Conservation (phyloP, 2,113 vertebrate species). For the Aix galericulata region DNA sequence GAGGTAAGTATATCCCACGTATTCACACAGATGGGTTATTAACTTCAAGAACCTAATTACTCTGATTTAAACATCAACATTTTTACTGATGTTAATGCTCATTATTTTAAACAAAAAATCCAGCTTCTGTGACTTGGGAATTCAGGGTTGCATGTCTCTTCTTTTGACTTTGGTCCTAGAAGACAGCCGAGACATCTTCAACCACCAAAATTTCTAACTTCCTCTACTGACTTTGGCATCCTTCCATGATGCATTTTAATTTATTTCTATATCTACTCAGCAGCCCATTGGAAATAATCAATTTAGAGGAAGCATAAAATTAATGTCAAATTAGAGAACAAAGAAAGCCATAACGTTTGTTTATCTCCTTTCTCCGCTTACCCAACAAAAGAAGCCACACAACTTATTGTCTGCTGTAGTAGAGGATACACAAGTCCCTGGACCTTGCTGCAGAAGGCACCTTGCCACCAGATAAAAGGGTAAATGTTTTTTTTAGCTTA, state of each 20-base stretch:
- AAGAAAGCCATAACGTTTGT: constrained; percentile 10
- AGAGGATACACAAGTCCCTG: neutral
- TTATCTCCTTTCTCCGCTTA: neutral
- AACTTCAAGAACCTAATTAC: constrained; percentile 39
- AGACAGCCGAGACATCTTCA: neutral
- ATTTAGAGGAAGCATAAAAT: constrained; percentile 20
- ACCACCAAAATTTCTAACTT: constrained; percentile 43
- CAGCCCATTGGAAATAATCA: constrained; percentile 18
- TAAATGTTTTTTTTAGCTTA: neutral
- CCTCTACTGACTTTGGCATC: neutral
- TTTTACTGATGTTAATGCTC: constrained; percentile 27
- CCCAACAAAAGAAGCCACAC: neutral
- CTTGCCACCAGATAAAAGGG: neutral
- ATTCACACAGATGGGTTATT: constrained; percentile 29
- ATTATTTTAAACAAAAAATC: constrained; percentile 26
- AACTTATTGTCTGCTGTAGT: neutral
- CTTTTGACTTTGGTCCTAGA: constrained; percentile 28
- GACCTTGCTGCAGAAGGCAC: neutral
- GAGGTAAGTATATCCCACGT: neutral
- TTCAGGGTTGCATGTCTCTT: neutral
- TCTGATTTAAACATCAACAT: constrained; percentile 47
- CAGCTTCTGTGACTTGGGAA: neutral
- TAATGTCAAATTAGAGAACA: constrained; percentile 15
- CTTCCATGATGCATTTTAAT: neutral
- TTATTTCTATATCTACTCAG: constrained; percentile 15